A percentile compares a stretch with the other conserved stretches of the same genome.
Conservation (phyloP, 2,113 vertebrate species). For the Daubentonia madagascariensis region DNA sequence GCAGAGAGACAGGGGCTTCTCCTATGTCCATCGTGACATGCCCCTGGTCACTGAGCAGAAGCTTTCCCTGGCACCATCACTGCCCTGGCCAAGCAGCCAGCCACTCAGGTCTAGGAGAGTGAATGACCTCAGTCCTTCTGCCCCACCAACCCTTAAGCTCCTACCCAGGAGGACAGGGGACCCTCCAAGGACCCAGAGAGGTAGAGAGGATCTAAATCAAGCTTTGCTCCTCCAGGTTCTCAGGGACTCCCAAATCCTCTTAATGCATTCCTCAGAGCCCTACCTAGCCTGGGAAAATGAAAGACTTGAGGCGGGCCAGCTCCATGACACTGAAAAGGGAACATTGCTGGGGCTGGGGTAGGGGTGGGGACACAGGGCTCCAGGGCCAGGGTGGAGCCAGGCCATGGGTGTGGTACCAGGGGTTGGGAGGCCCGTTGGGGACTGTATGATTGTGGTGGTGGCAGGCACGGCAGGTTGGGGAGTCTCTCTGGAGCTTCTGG, state of each 20-base stretch:
- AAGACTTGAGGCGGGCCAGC: conserved; percentile 83
- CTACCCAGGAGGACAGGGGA: conserved; percentile 39
- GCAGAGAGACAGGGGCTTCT: background rate
- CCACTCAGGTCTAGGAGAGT: background rate
- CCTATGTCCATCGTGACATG: background rate
- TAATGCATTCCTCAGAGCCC: background rate
- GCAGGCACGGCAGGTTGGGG: conserved; percentile 74
- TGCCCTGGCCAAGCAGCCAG: background rate
- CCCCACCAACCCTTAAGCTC: conserved; percentile 34
- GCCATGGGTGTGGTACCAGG: conserved; percentile 36
- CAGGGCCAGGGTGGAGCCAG: background rate
- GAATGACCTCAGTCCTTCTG: background rate
- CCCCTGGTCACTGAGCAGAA: background rate
- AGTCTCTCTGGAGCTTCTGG: conserved; percentile 71
- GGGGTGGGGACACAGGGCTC: conserved; percentile 25
- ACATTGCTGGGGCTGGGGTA: conserved; percentile 81
- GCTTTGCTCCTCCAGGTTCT: conserved; percentile 44
- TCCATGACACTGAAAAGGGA: conserved; percentile 80
- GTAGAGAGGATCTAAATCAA: conserved; percentile 50
- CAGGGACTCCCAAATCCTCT: conserved; percentile 40
- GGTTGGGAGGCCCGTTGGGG: background rate
- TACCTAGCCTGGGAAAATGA: conserved; percentile 85
- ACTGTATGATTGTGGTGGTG: conserved; percentile 82
- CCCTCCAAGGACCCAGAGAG: conserved; percentile 54
- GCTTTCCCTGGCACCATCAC: background rate